Evolutionary conservation across 2,113 vertebrate genomes (phyloP), one percentile per base, ranked within the genome.

Genomic region (Scomber japonicus): DNA sequence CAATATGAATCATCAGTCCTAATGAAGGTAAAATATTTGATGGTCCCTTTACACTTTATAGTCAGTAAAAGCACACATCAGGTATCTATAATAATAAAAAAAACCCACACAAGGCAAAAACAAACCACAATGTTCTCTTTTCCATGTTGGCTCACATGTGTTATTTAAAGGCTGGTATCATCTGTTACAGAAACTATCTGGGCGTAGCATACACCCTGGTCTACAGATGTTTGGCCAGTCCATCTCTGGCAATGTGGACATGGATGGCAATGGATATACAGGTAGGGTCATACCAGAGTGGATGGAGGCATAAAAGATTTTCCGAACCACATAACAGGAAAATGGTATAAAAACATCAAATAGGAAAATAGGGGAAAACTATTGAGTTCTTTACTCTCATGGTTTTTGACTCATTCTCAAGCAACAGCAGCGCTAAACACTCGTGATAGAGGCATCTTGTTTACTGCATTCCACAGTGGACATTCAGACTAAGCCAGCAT

Each of bases 181-280:
- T 91, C 64, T 80, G 85, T 86, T 93, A 80, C 94, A 99, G 98
- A 97, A 95, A 88, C 92, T 99, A 86, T 95, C 95, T 62, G 98
- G 97, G 50, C 93, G 78, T 88, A 95, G 93, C 45, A 79, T 99
- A 80, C 96, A 83, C 79, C 96, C 97, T 2, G 90, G 87, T 40
- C 92, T 99, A 45, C 95, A 94, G 89, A 99, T 99, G 98, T 99
- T 99, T 75, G 98, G 98, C 27, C 98, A 99, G 93, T 97, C 98
- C 14, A 96, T 99, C 92, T 99, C 98, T 0, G 98, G 97, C 72
- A 96, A 94, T 78, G 91, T 99, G 19, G 98, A 99, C 93, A 99
- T 99, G 98, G 98, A 99, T 88, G 96, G 96, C 85, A 99, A 99
- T 50, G 97, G 96, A 78, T 99, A 99, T 76, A 92, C 96, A 94